A percentile compares a stretch with the other conserved stretches of the same genome.
Conservation (phyloP, 2,888 invertebrate genomes). For the Drosophila mercatorum region DNA sequence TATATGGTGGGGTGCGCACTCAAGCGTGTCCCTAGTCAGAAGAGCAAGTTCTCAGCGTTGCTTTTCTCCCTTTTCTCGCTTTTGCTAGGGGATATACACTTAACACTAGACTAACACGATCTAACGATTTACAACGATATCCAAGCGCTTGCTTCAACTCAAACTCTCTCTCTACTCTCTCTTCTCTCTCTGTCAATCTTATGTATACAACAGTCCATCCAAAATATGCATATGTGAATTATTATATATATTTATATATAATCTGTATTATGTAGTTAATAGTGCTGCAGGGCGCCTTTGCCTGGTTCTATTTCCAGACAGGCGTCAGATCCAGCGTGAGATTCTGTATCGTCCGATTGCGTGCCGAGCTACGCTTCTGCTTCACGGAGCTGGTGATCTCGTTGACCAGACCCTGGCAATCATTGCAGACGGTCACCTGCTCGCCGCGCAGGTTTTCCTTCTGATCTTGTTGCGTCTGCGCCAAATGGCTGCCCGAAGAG, state of each 20-base stretch:
- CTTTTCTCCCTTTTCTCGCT: background rate
- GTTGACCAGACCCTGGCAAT: conserved; percentile 96
- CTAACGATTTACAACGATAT: conserved; percentile 42
- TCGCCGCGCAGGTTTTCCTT: conserved; percentile 90
- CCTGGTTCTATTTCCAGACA: conserved; percentile 87
- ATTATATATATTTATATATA: conserved; percentile 22
- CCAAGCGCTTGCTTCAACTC: conserved; percentile 15
- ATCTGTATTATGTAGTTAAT: conserved; percentile 25
- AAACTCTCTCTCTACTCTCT: conserved; percentile 9
- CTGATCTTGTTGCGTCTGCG: conserved; percentile 83
- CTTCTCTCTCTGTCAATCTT: conserved; percentile 35
- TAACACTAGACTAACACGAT: conserved; percentile 65
- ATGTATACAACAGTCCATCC: conserved; percentile 71
- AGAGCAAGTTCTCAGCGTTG: conserved; percentile 52
- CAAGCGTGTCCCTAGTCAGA: conserved; percentile 58
- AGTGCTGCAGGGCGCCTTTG: conserved; percentile 23
- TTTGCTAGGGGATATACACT: conserved; percentile 26
- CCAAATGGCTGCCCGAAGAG: conserved; percentile 85
- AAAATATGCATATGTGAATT: conserved; percentile 52
- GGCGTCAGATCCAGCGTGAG: conserved; percentile 93
- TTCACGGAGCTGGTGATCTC: conserved; percentile 95
- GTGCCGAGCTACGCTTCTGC: conserved; percentile 91
- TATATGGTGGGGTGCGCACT: conserved; percentile 70
- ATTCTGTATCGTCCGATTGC: conserved; percentile 92
- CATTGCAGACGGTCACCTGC: conserved; percentile 96